Evolutionary conservation across 2,888 invertebrate species (phyloP), one percentile per base, ranked within the genome.

Genomic region (Nebria salina): DNA sequence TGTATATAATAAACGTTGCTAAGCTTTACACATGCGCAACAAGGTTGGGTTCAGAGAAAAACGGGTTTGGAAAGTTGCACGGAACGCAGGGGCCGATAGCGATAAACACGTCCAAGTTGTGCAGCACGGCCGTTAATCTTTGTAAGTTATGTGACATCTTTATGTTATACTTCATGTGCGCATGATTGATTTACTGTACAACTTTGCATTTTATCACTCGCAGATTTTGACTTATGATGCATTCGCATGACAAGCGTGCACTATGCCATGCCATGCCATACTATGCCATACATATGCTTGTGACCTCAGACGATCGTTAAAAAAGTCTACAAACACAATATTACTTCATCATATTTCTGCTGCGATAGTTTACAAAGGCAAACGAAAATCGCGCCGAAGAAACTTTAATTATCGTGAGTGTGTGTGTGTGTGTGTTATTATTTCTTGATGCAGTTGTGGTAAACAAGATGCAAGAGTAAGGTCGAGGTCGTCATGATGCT

Each of bases 111-210:
- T 85, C 85, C 84, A 84, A 83, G 84, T 83, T 84, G 82, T 84
- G 84, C 85, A 84, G 83, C 82, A 82, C 81, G 82, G 83, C 84
- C 85, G 85, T 85, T 85, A 85, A 85, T 85, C 85, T 85, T 82
- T 83, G 83, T 84, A 83, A 84, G 84, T 84, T 85, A 85, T 85
- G 85, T 84, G 85, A 85, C 85, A 85, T 85, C 85, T 85, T 85
- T 85, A 85, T 85, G 85, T 85, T 85, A 83, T 84, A 85, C 84
- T 84, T 85, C 84, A 85, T 85, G 84, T 84, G 84, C 83, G 82
- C 81, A 83, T 85, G 85, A 85, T 85, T 85, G 85, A 85, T 85
- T 85, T 85, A 85, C 84, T 84, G 84, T 85, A 82, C 83, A 82
- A 80, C 83, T 82, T 84, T 82, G 82, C 82, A 84, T 84, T 85